Evolutionary conservation across 2,797 vertebrate genomes (phyloP).

Genomic region (Mus spretus): DNA sequence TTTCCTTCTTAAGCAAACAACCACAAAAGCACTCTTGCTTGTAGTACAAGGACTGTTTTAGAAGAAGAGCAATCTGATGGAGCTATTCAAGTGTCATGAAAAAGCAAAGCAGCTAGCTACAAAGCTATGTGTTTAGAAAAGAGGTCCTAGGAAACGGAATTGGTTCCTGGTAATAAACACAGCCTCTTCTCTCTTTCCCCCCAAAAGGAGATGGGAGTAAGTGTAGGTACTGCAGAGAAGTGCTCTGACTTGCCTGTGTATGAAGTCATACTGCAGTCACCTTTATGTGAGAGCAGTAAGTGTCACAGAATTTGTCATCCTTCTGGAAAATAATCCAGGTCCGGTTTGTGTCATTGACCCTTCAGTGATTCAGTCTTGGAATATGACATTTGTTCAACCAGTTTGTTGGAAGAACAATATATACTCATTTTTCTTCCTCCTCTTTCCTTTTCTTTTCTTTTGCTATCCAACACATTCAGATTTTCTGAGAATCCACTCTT

Average conservation of each 20-base stretch:
- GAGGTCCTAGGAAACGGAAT: neutral
- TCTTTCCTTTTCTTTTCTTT: neutral
- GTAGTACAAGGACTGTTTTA: neutral
- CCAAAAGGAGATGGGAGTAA: neutral
- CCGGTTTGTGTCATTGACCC: slow-evolving; percentile 19
- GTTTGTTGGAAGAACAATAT: slow-evolving; percentile 47
- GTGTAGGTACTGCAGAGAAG: neutral
- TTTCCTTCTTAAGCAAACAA: slow-evolving; percentile 12
- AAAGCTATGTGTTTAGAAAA: slow-evolving; percentile 14
- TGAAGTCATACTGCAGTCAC: neutral
- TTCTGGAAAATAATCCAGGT: neutral
- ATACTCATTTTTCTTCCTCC: neutral
- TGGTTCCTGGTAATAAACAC: neutral
- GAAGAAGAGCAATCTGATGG: slow-evolving; percentile 32
- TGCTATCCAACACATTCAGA: neutral
- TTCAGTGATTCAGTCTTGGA: neutral
- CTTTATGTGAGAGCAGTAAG: neutral
- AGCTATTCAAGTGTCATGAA: slow-evolving; percentile 12
- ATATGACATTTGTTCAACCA: neutral
- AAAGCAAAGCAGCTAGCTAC: neutral
- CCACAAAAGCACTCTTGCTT: neutral
- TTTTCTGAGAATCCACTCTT: slow-evolving; percentile 33
- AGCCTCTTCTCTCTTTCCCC: neutral
- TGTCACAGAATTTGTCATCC: neutral
- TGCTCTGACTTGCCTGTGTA: neutral